phyloP scores from a whole-genome alignment of 2,797 vertebrate genomes.

The Threskiornis aethiopicus region DNA sequence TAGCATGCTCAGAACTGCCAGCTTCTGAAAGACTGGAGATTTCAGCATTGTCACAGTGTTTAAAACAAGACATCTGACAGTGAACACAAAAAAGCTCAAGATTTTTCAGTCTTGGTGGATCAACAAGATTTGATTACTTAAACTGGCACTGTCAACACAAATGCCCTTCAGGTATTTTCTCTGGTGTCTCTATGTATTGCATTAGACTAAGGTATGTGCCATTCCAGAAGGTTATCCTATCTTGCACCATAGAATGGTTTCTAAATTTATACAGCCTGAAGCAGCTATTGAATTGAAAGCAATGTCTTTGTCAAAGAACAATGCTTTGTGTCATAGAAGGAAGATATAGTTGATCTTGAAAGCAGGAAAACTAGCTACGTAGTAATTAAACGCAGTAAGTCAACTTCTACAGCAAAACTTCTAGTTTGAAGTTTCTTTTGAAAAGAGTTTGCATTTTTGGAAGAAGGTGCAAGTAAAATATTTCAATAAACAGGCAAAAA shows the following conservation, averaged over 20 bases:
- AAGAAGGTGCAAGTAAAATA: not conserved
- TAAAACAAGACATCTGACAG: not conserved
- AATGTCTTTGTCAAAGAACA: not conserved
- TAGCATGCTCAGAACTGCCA: not conserved
- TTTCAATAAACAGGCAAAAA: not conserved
- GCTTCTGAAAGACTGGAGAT: not conserved
- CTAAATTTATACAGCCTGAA: constrained; percentile 19
- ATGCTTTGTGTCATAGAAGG: not conserved
- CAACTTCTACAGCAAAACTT: not conserved
- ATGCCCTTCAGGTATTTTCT: constrained; percentile 5
- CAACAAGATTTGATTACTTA: constrained; percentile 1
- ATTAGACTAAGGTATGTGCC: not conserved
- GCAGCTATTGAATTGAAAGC: not conserved
- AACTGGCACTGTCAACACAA: not conserved
- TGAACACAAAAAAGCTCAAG: not conserved
- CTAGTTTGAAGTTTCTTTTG: not conserved
- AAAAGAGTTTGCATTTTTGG: not conserved
- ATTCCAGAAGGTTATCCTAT: not conserved
- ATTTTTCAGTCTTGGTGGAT: not conserved
- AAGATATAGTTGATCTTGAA: not conserved
- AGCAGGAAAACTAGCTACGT: not conserved
- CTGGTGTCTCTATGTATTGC: not conserved
- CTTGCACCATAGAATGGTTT: not conserved
- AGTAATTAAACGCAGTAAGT: not conserved
- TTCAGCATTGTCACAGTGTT: not conserved